These are phyloP conservation scores for Dicrurus megarhynchus DNA, from an alignment of 2,113 vertebrate species.

Conservation along the genomic window DNA sequence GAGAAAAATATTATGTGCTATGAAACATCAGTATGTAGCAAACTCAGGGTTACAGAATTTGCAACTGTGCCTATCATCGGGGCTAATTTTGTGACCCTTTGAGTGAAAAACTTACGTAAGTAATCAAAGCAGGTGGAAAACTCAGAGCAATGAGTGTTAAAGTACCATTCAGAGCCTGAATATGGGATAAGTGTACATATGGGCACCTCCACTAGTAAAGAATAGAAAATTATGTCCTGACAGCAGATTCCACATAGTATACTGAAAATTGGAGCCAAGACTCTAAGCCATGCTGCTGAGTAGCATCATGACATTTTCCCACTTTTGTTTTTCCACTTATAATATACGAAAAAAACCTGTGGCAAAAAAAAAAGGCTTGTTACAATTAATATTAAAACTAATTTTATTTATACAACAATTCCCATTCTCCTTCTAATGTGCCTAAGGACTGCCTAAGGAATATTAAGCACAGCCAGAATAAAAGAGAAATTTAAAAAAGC, in stretches of 20 bases:
- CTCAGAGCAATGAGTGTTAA: background rate
- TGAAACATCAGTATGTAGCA: background rate
- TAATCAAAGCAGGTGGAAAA: background rate
- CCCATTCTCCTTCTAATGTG: background rate
- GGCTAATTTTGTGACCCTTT: background rate
- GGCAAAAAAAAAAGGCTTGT: background rate
- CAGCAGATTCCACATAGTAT: background rate
- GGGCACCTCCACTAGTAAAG: background rate
- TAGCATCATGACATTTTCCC: background rate
- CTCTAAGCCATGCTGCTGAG: background rate
- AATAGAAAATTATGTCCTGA: background rate
- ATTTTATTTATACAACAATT: background rate
- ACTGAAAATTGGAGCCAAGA: background rate
- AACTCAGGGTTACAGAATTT: background rate
- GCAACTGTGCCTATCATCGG: background rate
- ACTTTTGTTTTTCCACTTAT: background rate
- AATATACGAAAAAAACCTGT: background rate
- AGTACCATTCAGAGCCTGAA: background rate
- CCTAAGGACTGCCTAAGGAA: background rate
- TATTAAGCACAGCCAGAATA: background rate
- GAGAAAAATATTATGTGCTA: background rate
- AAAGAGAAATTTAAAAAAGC: background rate
- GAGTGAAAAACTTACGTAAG: background rate
- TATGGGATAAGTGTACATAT: background rate
- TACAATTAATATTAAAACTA: background rate